phyloP scores from a whole-genome alignment of 2,113 vertebrate species.

The Porphyrio hochstetteri region DNA sequence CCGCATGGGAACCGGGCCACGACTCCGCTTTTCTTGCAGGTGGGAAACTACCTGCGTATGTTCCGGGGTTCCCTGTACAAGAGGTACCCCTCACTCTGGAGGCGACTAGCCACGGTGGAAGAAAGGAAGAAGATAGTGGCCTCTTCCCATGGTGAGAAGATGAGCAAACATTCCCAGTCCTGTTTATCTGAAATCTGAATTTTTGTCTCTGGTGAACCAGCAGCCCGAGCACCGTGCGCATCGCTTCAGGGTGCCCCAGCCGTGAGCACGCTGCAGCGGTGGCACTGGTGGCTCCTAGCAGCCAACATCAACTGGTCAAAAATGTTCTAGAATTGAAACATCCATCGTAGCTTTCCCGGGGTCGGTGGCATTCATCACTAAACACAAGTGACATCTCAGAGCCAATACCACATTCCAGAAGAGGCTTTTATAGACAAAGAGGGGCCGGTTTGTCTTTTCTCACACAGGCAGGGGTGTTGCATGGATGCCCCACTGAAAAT shows the following conservation, averaged over 20 bases:
- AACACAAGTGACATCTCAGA: not conserved
- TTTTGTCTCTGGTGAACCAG: not conserved
- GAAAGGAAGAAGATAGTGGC: conserved; percentile 99
- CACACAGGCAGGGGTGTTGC: not conserved
- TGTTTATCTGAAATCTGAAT: not conserved
- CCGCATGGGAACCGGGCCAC: not conserved
- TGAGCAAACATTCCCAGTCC: not conserved
- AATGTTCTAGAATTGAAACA: not conserved
- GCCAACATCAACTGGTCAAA: not conserved
- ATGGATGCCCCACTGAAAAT: not conserved
- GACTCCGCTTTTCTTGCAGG: conserved; percentile 72
- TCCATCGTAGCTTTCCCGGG: not conserved
- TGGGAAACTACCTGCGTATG: conserved; percentile 98
- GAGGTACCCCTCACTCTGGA: conserved; percentile 95
- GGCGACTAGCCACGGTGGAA: conserved; percentile 94
- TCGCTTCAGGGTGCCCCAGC: not conserved
- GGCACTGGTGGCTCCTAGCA: not conserved
- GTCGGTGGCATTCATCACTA: not conserved
- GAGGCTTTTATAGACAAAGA: not conserved
- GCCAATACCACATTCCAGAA: not conserved
- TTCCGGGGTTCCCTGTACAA: conserved; percentile 98
- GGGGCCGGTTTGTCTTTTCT: not conserved
- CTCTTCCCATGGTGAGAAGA: conserved; percentile 91
- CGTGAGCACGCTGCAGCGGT: not conserved
- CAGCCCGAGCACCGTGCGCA: not conserved